Evolutionary conservation across 2,797 vertebrate species (phyloP).

Genomic region (Danio jaintianensis): DNA sequence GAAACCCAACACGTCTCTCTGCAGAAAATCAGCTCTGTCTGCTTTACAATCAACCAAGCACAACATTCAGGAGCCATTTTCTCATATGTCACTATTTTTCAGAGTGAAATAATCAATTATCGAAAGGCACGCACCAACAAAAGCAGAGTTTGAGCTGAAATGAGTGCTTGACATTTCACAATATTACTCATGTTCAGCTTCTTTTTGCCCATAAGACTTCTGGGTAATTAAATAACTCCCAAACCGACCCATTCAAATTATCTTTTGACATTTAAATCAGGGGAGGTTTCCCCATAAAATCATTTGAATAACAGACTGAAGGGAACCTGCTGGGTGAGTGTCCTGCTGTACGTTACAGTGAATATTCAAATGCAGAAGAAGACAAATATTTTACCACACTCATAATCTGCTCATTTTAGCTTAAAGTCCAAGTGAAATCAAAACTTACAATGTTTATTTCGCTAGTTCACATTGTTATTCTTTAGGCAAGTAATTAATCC

Average conservation of each 20-base stretch:
- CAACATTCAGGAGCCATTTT: conserved; percentile 51
- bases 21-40: conserved; percentile 9
- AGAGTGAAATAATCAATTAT: not conserved
- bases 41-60: conserved; percentile 2
- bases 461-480: too few relatives aligned
- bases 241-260: conserved; percentile 24
- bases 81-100: conserved; percentile 62
- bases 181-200: conserved; percentile 17
- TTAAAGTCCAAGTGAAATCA: too few relatives aligned
- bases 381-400: not conserved
- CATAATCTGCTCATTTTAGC: too few relatives aligned
- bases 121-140: not conserved
- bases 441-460: too few relatives aligned
- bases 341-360: not conserved
- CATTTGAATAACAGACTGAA: conserved; percentile 45
- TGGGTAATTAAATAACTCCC: conserved; percentile 44
- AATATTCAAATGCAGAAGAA: not conserved
- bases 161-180: conserved; percentile 47
- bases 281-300: not conserved
- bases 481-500: too few relatives aligned
- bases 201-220: conserved; percentile 4
- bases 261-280: conserved; percentile 33
- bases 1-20: not conserved
- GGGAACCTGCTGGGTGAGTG: not conserved
- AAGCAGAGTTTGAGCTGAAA: conserved; percentile 11